Evolutionary conservation across 2,113 vertebrate genomes (phyloP).

Genomic region (Perca fluviatilis): DNA sequence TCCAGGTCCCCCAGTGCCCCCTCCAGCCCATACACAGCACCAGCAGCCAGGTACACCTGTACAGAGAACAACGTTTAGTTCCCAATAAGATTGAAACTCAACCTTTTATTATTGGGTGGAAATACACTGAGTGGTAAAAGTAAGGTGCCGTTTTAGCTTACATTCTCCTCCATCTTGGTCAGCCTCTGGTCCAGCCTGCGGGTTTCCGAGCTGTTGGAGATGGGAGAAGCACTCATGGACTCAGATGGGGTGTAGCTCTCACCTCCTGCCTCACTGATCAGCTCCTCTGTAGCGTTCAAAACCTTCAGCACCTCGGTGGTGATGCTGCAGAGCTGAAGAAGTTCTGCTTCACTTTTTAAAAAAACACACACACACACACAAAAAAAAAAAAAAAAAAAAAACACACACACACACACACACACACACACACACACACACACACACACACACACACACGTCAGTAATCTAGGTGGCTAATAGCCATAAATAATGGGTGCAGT

Average conservation of each 20-base stretch:
- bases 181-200: constrained; percentile 91
- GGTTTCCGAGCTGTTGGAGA: constrained; percentile 87
- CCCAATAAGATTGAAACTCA: background rate
- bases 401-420: constrained; percentile 23
- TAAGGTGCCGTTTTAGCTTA: constrained; percentile 77
- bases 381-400: too few species aligned
- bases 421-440: constrained; percentile 20
- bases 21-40: constrained; percentile 94
- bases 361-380: constrained; percentile 8
- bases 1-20: constrained; percentile 91
- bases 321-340: constrained; percentile 99
- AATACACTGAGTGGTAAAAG: background rate
- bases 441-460: constrained; percentile 32
- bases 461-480: background rate
- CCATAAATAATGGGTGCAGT: background rate
- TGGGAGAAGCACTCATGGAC: constrained; percentile 75
- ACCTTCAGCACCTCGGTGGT: constrained; percentile 97
- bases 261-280: constrained; percentile 90
- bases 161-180: constrained; percentile 96
- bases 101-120: background rate
- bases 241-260: constrained; percentile 82
- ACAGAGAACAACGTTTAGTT: constrained; percentile 6
- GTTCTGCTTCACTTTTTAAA: too few species aligned
- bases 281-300: constrained; percentile 95
- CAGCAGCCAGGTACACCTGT: constrained; percentile 95